A percentile compares a stretch with the other conserved stretches of the same genome.
phyloP scores from a whole-genome alignment of 2,797 vertebrate genomes.

The Silurus lanzhouensis region DNA sequence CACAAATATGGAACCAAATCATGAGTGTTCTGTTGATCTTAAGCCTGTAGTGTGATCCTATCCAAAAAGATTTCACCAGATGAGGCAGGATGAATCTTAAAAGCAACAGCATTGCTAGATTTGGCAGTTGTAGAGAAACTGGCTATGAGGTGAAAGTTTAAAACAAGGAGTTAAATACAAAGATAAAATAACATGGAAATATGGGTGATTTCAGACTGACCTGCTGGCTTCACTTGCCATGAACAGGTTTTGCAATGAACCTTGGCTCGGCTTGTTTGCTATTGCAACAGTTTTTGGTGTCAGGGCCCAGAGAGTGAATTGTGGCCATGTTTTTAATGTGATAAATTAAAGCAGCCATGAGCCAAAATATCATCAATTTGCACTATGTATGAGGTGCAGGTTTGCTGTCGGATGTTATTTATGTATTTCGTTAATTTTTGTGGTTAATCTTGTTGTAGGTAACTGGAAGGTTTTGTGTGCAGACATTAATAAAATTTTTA shows the following conservation, averaged over 20 bases:
- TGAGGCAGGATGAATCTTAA: neutral
- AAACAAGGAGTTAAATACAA: neutral
- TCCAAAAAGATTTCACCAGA: constrained; percentile 10
- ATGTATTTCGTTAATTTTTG: neutral
- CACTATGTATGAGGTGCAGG: neutral
- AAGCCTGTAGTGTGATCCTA: neutral
- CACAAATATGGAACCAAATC: constrained; percentile 8
- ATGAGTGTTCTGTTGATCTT: neutral
- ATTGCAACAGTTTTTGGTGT: constrained; percentile 60
- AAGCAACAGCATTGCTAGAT: neutral
- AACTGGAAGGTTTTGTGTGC: neutral
- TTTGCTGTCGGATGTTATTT: neutral
- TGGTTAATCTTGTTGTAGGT: constrained; percentile 5
- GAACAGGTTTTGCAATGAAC: constrained; percentile 67
- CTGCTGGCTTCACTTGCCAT: constrained; percentile 41
- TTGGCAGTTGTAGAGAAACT: neutral
- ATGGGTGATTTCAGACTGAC: constrained; percentile 1
- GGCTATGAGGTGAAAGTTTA: neutral
- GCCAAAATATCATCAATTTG: neutral
- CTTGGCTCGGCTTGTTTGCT: constrained; percentile 66
- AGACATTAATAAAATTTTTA: neutral
- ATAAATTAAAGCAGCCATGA: constrained; percentile 1
- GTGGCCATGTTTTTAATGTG: constrained; percentile 27
- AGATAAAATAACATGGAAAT: neutral
- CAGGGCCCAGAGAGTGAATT: constrained; percentile 63